phyloP scores from a whole-genome alignment of 2,113 vertebrate species.

The Brienomyrus longianalis region DNA sequence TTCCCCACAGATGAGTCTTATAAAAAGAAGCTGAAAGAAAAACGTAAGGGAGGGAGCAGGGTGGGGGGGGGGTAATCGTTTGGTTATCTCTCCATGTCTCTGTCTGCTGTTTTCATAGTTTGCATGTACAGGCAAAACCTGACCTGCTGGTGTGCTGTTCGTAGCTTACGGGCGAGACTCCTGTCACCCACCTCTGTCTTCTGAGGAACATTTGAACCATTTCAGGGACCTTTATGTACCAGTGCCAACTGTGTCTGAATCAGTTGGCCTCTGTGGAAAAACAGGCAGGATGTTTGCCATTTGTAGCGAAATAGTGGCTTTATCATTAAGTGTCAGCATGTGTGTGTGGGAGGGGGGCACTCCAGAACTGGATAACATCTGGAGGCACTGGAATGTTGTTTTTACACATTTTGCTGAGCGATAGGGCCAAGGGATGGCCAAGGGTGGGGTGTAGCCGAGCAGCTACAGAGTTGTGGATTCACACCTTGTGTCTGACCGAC shows the following conservation, averaged over 20 bases:
- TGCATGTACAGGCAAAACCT: constrained; percentile 74
- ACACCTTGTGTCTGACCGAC: neutral
- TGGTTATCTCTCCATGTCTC: constrained; percentile 30
- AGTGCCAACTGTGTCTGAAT: neutral
- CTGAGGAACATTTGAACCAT: neutral
- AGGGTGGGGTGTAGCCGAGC: neutral
- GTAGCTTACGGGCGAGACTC: neutral
- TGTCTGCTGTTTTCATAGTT: constrained; percentile 46
- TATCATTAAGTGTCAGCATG: neutral
- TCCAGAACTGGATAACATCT: neutral
- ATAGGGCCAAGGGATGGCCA: neutral
- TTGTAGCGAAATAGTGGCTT: neutral
- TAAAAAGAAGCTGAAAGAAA: constrained; percentile 98
- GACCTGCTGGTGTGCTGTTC: constrained; percentile 32
- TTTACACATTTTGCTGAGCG: neutral
- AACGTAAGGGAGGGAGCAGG: constrained; percentile 81
- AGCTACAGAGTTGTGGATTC: neutral
- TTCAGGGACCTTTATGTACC: neutral
- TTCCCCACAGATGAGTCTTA: constrained; percentile 88
- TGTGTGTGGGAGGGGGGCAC: neutral
- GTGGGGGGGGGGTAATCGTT: no score
- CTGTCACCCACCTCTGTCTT: neutral
- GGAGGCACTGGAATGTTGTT: neutral
- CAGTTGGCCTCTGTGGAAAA: neutral
- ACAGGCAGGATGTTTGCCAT: neutral